Conservation (phyloP, 2,113 vertebrate genomes). For the Burhinus oedicnemus region DNA sequence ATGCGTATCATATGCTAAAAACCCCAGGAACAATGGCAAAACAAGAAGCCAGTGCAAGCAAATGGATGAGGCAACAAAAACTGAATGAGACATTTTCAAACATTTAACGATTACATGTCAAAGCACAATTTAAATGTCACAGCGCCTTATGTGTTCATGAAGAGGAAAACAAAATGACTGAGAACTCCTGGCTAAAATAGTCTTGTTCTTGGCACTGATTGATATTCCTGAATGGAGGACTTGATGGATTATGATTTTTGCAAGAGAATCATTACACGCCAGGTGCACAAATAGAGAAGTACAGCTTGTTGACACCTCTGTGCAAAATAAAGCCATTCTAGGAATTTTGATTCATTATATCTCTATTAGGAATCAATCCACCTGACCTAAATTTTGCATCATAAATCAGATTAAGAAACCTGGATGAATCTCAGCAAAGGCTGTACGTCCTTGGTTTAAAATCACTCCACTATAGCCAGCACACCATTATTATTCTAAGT, state of each 20-base stretch:
- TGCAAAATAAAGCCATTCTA: constrained; percentile 63
- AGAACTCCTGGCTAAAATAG: constrained; percentile 70
- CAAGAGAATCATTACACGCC: constrained; percentile 73
- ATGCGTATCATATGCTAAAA: background rate
- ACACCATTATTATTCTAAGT: constrained; percentile 48
- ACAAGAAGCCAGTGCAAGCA: background rate
- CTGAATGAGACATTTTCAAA: constrained; percentile 74
- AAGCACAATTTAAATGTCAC: constrained; percentile 79
- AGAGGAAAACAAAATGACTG: constrained; percentile 70
- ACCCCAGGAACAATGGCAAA: background rate
- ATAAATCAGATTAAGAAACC: constrained; percentile 55
- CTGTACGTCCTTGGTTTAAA: constrained; percentile 45
- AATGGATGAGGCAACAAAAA: constrained; percentile 61
- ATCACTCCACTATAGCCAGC: background rate
- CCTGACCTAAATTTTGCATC: constrained; percentile 66
- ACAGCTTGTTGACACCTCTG: constrained; percentile 66
- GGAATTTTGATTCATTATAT: constrained; percentile 76
- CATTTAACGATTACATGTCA: constrained; percentile 80
- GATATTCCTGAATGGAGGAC: constrained; percentile 69
- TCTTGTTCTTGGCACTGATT: constrained; percentile 69
- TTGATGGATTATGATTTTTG: constrained; percentile 79
- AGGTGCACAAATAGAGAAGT: constrained; percentile 71
- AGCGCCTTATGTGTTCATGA: constrained; percentile 30
- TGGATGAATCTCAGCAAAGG: constrained; percentile 7
- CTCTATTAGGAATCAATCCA: constrained; percentile 70